Evolutionary conservation across 2,797 vertebrate species (phyloP), one percentile per base, ranked within the genome.

Genomic region (Oryzias dopingdopingensis): DNA sequence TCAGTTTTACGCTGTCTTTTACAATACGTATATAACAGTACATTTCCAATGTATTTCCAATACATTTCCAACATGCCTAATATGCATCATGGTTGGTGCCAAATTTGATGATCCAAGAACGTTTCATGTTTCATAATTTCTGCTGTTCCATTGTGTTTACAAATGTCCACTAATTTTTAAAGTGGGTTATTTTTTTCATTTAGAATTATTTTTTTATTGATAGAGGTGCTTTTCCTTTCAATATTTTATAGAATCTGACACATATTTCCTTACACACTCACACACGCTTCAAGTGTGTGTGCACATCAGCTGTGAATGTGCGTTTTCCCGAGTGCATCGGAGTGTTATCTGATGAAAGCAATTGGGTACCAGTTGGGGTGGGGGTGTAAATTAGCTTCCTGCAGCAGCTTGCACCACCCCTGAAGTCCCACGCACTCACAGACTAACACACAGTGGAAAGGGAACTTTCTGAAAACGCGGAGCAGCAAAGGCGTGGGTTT

Each of bases 231-330:
- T 37, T 37, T 37, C 10, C 12, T 37, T 12, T 37, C 32, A 0
- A 3, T 32, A 6, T 29, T 6, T 29, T 6, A 6, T 47, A n/a
- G 54, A 56, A 52, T 54, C 67, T 76, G 73, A 66, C 73, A 80
- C 67, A 70, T 32, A 77, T 83, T 78, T 78, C 79, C 78, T 73
- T 62, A 37, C 47, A 42, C 50, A 67, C 60, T 46, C 43, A 42
- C 49, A 8, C 61, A 53, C 18, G 23, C 24, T 41, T 53, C 14
- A 20, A 13, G 48, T 49, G 26, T 13, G 26, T 40, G 17, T 47
- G 10, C 32, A 37, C 32, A 2, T 12, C 10, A 37, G 32, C 32
- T 29, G 58, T 18, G 24, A 10, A 44, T 45, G 26, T 8, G 26
- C 29, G 17, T 41, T 14, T 42, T n/a, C 26, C 14, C 16, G 22